Conservation (phyloP, 1,140 invertebrate genomes). For the Dryas iulia region DNA sequence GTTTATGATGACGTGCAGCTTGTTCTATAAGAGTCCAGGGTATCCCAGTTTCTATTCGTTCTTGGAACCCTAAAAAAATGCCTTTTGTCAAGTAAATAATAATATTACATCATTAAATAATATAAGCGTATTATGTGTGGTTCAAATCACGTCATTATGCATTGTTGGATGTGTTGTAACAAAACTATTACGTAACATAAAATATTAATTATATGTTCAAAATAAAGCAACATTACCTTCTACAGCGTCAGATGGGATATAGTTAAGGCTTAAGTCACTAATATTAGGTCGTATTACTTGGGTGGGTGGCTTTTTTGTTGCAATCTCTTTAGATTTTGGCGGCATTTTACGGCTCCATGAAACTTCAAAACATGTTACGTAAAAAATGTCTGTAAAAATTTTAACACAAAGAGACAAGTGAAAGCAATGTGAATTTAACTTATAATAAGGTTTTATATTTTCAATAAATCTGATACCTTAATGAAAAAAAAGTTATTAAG, state of each 20-base stretch:
- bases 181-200: background rate
- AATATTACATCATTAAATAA: background rate
- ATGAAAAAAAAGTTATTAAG: background rate
- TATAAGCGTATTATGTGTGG: too few species aligned
- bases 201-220: too few species aligned
- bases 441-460: background rate
- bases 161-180: background rate
- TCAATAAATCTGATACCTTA: background rate
- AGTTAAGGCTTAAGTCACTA: conserved; percentile 57
- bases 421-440: background rate
- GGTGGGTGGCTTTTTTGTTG: conserved; percentile 44
- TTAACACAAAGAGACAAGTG: background rate
- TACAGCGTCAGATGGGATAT: conserved; percentile 50
- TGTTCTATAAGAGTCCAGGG: conserved; percentile 55
- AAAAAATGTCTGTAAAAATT: background rate
- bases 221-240: conserved; percentile 39
- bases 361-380: background rate
- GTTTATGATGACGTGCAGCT: conserved; percentile 47
- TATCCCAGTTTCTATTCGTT: conserved; percentile 61
- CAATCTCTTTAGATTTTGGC: conserved; percentile 54
- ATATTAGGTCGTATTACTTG: conserved; percentile 47
- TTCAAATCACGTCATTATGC: too few species aligned
- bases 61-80: conserved; percentile 52
- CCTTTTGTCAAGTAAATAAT: background rate
- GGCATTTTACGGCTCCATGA: conserved; percentile 43